Evolutionary conservation across 2,888 invertebrate species (phyloP), one percentile per base, ranked within the genome.

Genomic region (Acronicta leporina): DNA sequence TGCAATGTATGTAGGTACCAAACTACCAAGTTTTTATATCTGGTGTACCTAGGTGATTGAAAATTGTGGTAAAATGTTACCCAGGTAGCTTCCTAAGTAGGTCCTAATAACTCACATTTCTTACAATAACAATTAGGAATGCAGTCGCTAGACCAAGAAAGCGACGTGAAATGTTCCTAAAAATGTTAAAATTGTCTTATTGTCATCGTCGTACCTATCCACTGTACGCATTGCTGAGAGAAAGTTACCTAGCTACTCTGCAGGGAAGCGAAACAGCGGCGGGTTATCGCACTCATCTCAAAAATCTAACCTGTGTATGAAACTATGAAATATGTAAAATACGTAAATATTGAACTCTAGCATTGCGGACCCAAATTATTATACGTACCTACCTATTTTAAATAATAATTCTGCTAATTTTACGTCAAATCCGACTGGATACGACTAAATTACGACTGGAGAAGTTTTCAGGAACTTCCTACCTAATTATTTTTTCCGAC

Each of bases 141-240:
- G 25, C 1, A 11, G 13, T 48, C 41, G 58, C 30, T 63, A 51
- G 44, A 60, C 15, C 53, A 61, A 62, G 55, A 62, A 50, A 53
- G 42, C 30, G n/a, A 42, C 38, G 42, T 48, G 53, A 67, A 69
- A 63, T 60, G 54, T 45, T 64, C 11, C 27, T 42, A 55, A 41
- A 71, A 71, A 74, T 71, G 45, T 57, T 56, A 30, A 62, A 60
- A 64, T 52, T 45, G 52, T 65, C 50, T 69, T 66, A 61, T 68
- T 75, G 78, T 68, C 72, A 60, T 66, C 58, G 55, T 58, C 55
- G 53, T 61, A 20, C 20, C 20, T 20, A 20, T 20, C 20, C 20
- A 53, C 58, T 45, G 63, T 58, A 54, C 44, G 61, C 51, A 49
- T 52, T 30, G 57, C 25, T 35, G 45, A 63, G 76, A 62, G 76